Evolutionary conservation across 2,113 vertebrate genomes (phyloP).

Genomic region (Falco punctatus): DNA sequence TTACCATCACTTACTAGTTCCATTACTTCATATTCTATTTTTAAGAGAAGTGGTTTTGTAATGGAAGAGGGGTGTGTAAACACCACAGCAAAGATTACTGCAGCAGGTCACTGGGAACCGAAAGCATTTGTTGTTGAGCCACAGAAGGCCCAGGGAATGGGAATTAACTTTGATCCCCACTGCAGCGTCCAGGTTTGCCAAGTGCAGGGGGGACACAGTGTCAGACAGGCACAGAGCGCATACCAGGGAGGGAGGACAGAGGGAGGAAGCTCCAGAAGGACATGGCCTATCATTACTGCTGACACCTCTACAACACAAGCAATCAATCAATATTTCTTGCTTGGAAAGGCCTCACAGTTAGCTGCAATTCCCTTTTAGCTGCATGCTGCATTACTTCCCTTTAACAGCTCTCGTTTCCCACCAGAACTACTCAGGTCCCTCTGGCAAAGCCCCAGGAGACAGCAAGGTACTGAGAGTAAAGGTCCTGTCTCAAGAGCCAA

Average conservation of each 20-base stretch:
- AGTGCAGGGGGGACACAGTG: fast-evolving
- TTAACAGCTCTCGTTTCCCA: background rate
- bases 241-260: fast-evolving
- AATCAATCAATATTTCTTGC: background rate
- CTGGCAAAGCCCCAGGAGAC: background rate
- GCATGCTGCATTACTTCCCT: background rate
- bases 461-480: background rate
- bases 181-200: background rate
- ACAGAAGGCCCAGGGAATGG: background rate
- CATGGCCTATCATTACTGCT: background rate
- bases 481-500: background rate
- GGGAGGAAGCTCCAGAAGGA: background rate
- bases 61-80: background rate
- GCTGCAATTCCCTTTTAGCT: background rate
- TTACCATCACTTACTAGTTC: background rate
- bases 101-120: fast-evolving
- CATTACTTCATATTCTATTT: background rate
- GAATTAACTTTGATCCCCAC: background rate
- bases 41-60: background rate
- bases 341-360: background rate
- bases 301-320: background rate
- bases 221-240: background rate
- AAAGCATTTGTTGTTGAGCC: background rate
- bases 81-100: background rate
- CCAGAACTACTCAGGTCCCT: background rate